Conservation (phyloP, 2,797 vertebrate genomes). For the Crypturellus tataupa region DNA sequence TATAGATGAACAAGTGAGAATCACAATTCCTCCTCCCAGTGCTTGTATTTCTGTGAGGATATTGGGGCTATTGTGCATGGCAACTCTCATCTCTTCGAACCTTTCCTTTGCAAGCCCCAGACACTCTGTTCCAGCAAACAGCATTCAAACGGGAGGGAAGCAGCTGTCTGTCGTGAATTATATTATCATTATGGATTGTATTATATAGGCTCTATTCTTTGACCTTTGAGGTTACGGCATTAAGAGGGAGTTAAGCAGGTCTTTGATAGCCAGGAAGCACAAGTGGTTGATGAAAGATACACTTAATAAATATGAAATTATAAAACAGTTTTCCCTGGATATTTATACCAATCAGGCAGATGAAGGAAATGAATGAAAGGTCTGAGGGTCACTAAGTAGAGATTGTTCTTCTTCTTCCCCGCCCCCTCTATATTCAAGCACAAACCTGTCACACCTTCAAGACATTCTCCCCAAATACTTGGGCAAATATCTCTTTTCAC, state of each 20-base stretch:
- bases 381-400: not conserved
- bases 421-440: not conserved
- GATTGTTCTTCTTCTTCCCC: not conserved
- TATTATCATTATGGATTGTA: not conserved
- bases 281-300: not conserved
- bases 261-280: slow-evolving; percentile 3
- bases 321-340: not conserved
- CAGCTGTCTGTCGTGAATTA: not conserved
- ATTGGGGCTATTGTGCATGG: not conserved
- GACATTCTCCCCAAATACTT: not conserved
- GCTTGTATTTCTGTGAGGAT: not conserved
- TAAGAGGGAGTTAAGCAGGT: not conserved
- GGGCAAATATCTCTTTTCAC: not conserved
- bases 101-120: slow-evolving; percentile 28
- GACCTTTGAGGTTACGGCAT: not conserved
- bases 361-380: not conserved
- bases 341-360: not conserved
- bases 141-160: not conserved
- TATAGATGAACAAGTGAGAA: not conserved
- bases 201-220: not conserved
- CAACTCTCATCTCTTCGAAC: not conserved
- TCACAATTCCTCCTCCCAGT: not conserved
- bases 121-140: not conserved
- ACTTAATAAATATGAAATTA: slow-evolving; percentile 18
- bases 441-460: not conserved